A percentile compares a stretch with the other conserved stretches of the same genome.
Evolutionary conservation across 2,797 vertebrate species (phyloP).

Genomic region (Dipus sagitta): DNA sequence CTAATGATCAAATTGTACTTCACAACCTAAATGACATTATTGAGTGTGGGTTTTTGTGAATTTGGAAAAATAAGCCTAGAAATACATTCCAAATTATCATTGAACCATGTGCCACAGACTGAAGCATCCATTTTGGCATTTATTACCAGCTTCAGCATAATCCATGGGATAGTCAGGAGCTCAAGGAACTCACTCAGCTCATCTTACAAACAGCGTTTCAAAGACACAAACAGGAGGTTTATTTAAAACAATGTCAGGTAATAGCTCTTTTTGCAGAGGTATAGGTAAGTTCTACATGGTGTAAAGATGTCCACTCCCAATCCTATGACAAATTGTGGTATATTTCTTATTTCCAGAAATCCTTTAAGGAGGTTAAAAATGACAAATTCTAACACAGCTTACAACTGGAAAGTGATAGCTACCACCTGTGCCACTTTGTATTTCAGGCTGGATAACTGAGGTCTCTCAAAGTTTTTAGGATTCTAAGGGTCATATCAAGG

Average conservation of each 20-base stretch:
- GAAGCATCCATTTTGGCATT: neutral
- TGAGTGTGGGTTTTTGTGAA: constrained; percentile 54
- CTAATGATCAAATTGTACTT: neutral
- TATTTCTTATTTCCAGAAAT: constrained; percentile 32
- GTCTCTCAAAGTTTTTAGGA: neutral
- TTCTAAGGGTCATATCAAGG: neutral
- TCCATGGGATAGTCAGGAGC: neutral
- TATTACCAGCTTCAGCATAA: constrained; percentile 55
- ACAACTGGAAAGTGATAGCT: neutral
- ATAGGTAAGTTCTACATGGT: neutral
- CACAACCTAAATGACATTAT: neutral
- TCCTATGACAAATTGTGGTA: constrained; percentile 9
- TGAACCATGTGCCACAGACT: neutral
- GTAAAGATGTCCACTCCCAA: neutral
- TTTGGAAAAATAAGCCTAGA: constrained; percentile 35
- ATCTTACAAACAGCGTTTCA: constrained; percentile 17
- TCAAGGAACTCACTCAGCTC: neutral
- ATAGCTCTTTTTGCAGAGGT: constrained; percentile 29
- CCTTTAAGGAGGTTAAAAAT: constrained; percentile 34
- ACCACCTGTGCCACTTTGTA: neutral
- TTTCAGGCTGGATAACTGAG: constrained; percentile 25
- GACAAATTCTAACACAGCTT: constrained; percentile 14
- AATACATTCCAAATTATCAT: constrained; percentile 53
- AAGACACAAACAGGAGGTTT: rapidly evolving
- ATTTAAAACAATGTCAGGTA: neutral